phyloP scores from a whole-genome alignment of 2,888 invertebrate species.

The Tenthredo notha region DNA sequence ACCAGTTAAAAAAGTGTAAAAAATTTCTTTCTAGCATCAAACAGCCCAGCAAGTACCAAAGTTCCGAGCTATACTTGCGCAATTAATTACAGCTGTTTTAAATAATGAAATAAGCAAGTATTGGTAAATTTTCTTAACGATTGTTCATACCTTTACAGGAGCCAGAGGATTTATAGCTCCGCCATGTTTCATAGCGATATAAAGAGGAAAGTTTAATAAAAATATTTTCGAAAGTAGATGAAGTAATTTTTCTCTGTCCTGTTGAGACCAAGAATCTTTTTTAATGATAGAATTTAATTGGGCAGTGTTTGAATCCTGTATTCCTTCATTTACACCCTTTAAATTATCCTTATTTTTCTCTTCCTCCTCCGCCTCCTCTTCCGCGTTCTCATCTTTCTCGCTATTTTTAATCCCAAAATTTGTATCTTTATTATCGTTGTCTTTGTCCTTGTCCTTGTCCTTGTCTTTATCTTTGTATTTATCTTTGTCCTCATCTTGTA shows the following conservation, averaged over 20 bases:
- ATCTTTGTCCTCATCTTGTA: constrained; percentile 78
- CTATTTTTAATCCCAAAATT: constrained; percentile 66
- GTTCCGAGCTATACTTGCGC: background rate
- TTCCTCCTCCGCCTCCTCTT: constrained; percentile 68
- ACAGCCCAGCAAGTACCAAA: background rate
- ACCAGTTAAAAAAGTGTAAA: background rate
- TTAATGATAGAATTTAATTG: background rate
- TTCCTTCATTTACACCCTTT: constrained; percentile 78
- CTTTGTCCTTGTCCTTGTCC: constrained; percentile 71
- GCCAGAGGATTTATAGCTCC: constrained; percentile 79
- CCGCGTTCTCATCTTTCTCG: constrained; percentile 73
- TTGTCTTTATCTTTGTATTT: constrained; percentile 64
- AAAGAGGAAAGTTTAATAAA: constrained; percentile 92
- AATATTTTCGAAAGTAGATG: constrained; percentile 94
- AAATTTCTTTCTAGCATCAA: background rate
- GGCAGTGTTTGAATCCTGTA: constrained; percentile 45
- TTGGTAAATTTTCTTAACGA: background rate
- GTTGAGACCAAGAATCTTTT: constrained; percentile 84
- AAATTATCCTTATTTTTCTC: constrained; percentile 62
- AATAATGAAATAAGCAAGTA: background rate
- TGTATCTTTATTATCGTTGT: constrained; percentile 67
- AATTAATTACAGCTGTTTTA: background rate
- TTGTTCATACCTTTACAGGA: constrained; percentile 72
- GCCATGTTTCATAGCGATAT: constrained; percentile 93
- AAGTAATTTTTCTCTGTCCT: constrained; percentile 93